Percentiles rank a stretch among this genome's conserved stretches.
Evolutionary conservation across 2,888 invertebrate genomes (phyloP).

Genomic region (Stratiomys singularior): DNA sequence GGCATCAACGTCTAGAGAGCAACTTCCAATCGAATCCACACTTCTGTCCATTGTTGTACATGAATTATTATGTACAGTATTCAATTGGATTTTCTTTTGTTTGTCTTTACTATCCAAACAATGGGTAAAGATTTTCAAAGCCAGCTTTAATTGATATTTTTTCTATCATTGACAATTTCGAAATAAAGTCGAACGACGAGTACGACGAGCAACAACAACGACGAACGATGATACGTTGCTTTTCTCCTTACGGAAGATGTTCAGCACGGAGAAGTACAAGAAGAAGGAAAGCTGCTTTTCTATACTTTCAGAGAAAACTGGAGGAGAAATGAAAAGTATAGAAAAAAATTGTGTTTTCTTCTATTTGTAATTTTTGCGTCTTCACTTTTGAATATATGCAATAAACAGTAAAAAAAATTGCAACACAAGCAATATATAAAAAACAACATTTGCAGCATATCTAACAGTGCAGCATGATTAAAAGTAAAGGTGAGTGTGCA

Average conservation of each 20-base stretch:
- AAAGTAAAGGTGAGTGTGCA: background rate
- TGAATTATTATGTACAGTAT: constrained; percentile 30
- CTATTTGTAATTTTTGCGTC: background rate
- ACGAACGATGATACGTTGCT: background rate
- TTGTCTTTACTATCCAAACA: constrained; percentile 41
- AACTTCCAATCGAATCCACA: constrained; percentile 87
- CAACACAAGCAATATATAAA: constrained; percentile 6
- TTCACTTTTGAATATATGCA: background rate
- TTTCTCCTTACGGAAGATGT: constrained; percentile 8
- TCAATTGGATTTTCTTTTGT: constrained; percentile 42
- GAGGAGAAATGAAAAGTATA: constrained; percentile 40
- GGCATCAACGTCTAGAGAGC: constrained; percentile 86
- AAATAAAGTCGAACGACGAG: constrained; percentile 6
- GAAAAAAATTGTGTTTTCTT: constrained; percentile 19
- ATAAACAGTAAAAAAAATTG: constrained; percentile 19
- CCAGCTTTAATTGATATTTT: constrained; percentile 34
- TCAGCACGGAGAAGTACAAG: background rate
- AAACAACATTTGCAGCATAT: background rate
- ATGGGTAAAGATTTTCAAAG: constrained; percentile 44
- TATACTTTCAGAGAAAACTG: constrained; percentile 36
- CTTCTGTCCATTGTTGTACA: constrained; percentile 76
- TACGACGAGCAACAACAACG: no score
- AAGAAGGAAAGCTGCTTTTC: background rate
- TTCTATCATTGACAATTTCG: constrained; percentile 37
- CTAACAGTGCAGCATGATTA: constrained; percentile 12